phyloP scores from a whole-genome alignment of 2,797 vertebrate species.

The Enteromius anoplus region DNA sequence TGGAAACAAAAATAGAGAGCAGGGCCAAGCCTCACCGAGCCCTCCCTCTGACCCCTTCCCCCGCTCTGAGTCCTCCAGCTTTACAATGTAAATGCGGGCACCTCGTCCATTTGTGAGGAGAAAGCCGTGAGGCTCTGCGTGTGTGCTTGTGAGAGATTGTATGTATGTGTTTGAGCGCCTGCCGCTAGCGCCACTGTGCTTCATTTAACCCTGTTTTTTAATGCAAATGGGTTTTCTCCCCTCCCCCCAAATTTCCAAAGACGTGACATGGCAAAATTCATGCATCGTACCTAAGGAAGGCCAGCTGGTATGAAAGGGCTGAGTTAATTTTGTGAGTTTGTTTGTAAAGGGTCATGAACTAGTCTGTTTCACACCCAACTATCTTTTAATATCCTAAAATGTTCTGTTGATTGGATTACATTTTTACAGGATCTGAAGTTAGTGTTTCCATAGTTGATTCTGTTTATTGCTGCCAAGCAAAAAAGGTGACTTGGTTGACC shows the following conservation, averaged over 20 bases:
- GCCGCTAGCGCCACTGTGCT: slow-evolving; percentile 69
- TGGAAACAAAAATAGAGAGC: slow-evolving; percentile 80
- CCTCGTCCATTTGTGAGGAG: slow-evolving; percentile 69
- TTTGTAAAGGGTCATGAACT: not conserved
- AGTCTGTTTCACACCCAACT: not conserved
- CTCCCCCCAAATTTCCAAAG: slow-evolving; percentile 65
- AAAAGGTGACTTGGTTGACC: not conserved
- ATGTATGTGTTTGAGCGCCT: slow-evolving; percentile 59
- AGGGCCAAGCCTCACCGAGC: slow-evolving; percentile 61
- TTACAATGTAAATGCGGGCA: slow-evolving; percentile 79
- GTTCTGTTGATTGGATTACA: not conserved
- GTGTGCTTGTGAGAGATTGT: slow-evolving; percentile 44
- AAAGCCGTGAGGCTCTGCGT: slow-evolving; percentile 69
- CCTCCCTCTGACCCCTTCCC: slow-evolving; percentile 52
- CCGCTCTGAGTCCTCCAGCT: slow-evolving; percentile 65
- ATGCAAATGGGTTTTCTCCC: slow-evolving; percentile 74
- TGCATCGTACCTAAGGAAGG: slow-evolving; percentile 60
- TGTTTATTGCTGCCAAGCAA: not conserved
- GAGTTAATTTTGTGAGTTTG: not conserved
- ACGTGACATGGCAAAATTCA: slow-evolving; percentile 73
- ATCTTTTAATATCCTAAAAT: not conserved
- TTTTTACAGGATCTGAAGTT: not conserved
- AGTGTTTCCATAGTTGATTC: not conserved
- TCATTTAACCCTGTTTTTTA: slow-evolving; percentile 82
- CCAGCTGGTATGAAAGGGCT: slow-evolving; percentile 63